Base-by-base conservation (phyloP, 2,797 vertebrate species). In the Bovichtus diacanthus region DNA sequence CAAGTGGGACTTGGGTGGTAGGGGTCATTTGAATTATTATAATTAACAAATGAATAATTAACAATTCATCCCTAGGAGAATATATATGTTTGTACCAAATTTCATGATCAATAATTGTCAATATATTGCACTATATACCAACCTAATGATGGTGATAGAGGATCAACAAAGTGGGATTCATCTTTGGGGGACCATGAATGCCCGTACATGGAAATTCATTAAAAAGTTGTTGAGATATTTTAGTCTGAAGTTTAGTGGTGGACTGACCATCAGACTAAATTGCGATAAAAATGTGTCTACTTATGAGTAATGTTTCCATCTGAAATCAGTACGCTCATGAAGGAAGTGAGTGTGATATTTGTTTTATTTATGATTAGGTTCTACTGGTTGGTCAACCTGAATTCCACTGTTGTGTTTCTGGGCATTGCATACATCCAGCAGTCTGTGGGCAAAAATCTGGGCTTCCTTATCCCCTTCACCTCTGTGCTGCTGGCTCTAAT, bases 361-460 rank as follows among this genome's bases (percentile, higher is more conserved):
- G 9, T 19, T 74, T 62, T 74, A 7, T 38, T 65, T 49, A 8
- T 44, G 9, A 77, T 73, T 76, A 99, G 97, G 97, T 97, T 97
- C 91, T 96, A 97, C 60, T 99, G 97, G 97, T 86, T 97, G 89
- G 92, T 95, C 82, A 98, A 97, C 88, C 88, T 99, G 81, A 97
- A 96, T 78, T 96, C 95, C 38, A 95, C 93, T 0, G 88, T 97
- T 21, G 96, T 98, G 81, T 98, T 99, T 92, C 91, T 98, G 92
- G 97, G 95, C 70, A 97, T 98, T 70, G 96, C 97, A 65, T 98
- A 96, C 63, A 96, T 99, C 87, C 98, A 98, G 88, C 95, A 97
- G 78, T 96, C 96, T 0, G 95, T 96, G 80, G 94, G 94, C 39
- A 95, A 96, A 89, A 96, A 96, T 79, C 89, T 98, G 43, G 96